phyloP scores from a whole-genome alignment of 2,888 invertebrate genomes.

The Plusia festucae region DNA sequence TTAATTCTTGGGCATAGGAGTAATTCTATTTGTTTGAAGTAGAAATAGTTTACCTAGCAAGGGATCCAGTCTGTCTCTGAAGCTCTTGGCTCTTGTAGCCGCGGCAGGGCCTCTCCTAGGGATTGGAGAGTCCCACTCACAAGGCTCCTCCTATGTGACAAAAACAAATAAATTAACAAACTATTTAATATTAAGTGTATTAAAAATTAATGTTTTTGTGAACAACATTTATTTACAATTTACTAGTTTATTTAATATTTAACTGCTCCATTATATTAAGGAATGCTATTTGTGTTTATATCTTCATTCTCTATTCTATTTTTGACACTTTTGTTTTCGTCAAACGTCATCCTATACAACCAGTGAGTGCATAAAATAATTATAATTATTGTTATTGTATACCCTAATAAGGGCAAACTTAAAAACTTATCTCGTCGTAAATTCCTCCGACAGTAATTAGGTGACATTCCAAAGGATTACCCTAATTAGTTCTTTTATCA shows the following conservation, averaged over 20 bases:
- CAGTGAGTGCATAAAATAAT: neutral
- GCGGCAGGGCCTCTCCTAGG: constrained; percentile 75
- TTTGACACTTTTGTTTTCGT: neutral
- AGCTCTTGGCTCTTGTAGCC: constrained; percentile 91
- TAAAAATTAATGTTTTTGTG: too few relatives aligned
- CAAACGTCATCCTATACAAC: too few relatives aligned
- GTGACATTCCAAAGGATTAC: neutral
- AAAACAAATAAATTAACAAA: constrained; percentile 15
- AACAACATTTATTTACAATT: too few relatives aligned
- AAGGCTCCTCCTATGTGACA: constrained; percentile 76
- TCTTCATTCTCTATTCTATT: neutral
- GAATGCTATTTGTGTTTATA: neutral
- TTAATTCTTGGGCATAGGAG: neutral
- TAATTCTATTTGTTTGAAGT: neutral
- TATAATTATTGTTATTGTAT: neutral
- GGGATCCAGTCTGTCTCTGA: constrained; percentile 94
- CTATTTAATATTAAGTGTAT: too few relatives aligned
- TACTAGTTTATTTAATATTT: too few relatives aligned
- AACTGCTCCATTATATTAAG: constrained; percentile 9
- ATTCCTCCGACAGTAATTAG: neutral
- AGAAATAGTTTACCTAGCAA: constrained; percentile 89
- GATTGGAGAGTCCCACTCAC: constrained; percentile 85
- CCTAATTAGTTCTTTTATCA: neutral
- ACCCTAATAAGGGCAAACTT: neutral
- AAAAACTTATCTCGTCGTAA: neutral